Conservation (phyloP, 2,797 vertebrate species). For the Poecilia gillii region DNA sequence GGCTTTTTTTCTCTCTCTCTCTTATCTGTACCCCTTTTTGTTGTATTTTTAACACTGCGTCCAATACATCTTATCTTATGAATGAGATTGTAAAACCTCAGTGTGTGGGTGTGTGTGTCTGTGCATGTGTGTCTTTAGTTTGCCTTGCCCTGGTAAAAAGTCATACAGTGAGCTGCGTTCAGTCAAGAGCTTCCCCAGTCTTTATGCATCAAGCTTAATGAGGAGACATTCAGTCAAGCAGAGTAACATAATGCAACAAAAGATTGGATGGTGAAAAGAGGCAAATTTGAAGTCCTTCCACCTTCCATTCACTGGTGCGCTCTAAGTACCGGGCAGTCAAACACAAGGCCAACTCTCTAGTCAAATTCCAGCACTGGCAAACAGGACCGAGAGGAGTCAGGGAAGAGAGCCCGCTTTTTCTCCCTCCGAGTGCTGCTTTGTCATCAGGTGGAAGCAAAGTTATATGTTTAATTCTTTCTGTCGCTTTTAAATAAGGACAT, state of each 20-base stretch:
- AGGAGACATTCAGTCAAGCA: slow-evolving; percentile 73
- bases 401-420: slow-evolving; percentile 55
- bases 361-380: slow-evolving; percentile 72
- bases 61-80: slow-evolving; percentile 64
- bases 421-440: slow-evolving; percentile 47
- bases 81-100: slow-evolving; percentile 54
- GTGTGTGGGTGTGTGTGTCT: slow-evolving; percentile 26
- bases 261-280: slow-evolving; percentile 72
- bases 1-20: slow-evolving; percentile 29
- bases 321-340: slow-evolving; percentile 64
- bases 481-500: slow-evolving; percentile 30
- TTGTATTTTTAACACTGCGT: slow-evolving; percentile 66
- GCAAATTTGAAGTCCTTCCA: slow-evolving; percentile 73
- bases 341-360: slow-evolving; percentile 71
- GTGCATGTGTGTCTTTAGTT: slow-evolving; percentile 40
- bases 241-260: slow-evolving; percentile 77
- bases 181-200: slow-evolving; percentile 77
- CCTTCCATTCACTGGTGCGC: slow-evolving; percentile 64
- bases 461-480: slow-evolving; percentile 37
- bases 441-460: slow-evolving; percentile 37
- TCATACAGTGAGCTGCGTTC: slow-evolving; percentile 69
- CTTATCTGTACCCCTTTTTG: slow-evolving; percentile 48
- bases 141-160: slow-evolving; percentile 49
- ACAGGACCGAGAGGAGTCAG: slow-evolving; percentile 48
- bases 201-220: slow-evolving; percentile 79